phyloP scores from a whole-genome alignment of 1,140 invertebrate genomes.

The Notospermus geniculatus region DNA sequence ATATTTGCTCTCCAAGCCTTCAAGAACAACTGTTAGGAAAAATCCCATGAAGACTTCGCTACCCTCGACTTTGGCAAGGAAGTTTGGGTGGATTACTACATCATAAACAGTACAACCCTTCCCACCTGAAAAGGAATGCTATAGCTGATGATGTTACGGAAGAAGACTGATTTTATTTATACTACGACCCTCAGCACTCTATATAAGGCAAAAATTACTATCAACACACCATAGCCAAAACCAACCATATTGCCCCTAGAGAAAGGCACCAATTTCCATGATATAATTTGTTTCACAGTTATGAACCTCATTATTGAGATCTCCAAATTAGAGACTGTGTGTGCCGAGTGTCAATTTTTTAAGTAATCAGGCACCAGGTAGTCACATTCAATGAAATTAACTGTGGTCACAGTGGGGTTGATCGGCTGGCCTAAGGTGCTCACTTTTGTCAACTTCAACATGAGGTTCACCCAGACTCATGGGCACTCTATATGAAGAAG shows the following conservation, averaged over 20 bases:
- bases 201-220: too few relatives aligned
- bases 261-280: background rate
- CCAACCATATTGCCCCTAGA: background rate
- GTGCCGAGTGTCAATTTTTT: too few relatives aligned
- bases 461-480: slow-evolving; percentile 84
- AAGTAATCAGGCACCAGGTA: too few relatives aligned
- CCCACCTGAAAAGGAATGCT: slow-evolving; percentile 58
- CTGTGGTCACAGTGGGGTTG: too few relatives aligned
- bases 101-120: slow-evolving; percentile 70
- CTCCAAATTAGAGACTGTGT: too few relatives aligned
- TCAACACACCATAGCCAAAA: background rate
- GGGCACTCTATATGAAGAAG: slow-evolving; percentile 73
- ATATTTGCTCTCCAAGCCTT: slow-evolving; percentile 74
- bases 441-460: slow-evolving; percentile 74
- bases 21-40: slow-evolving; percentile 71
- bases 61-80: slow-evolving; percentile 63
- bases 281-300: too few relatives aligned
- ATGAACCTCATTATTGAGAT: too few relatives aligned
- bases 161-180: background rate
- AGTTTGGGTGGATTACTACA: slow-evolving; percentile 72
- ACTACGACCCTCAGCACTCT: too few relatives aligned
- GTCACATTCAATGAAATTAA: too few relatives aligned
- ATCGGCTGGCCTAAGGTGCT: too few relatives aligned
- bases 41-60: slow-evolving; percentile 72
- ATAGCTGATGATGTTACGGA: background rate